A percentile compares a stretch with the other conserved stretches of the same genome.
These are phyloP conservation scores for Hydropotes inermis DNA, from an alignment of 2,113 vertebrate genomes.

Conservation along the genomic window DNA sequence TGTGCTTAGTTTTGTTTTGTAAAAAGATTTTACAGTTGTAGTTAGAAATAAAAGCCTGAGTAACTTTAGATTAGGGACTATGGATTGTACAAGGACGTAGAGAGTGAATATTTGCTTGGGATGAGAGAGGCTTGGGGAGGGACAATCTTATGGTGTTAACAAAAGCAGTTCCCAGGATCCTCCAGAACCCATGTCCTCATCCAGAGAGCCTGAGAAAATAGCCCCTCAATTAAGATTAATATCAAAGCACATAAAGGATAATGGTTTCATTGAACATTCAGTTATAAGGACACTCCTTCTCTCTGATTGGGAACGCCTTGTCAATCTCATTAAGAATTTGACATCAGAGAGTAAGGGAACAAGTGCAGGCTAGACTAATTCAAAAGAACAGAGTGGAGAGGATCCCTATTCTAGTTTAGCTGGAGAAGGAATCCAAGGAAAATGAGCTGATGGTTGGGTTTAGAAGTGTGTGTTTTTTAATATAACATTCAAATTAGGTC, in stretches of 20 bases:
- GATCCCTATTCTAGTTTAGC: neutral
- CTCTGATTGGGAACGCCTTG: neutral
- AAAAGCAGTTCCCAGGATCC: neutral
- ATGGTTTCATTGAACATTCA: constrained; percentile 45
- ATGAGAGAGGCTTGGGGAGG: neutral
- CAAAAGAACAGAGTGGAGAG: neutral
- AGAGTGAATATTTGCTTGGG: neutral
- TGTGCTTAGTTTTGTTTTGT: neutral
- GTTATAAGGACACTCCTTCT: constrained; percentile 26
- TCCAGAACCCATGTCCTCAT: constrained; percentile 2
- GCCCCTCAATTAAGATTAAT: constrained; percentile 49
- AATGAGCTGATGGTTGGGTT: neutral
- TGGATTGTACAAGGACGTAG: neutral
- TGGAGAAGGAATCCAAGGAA: neutral
- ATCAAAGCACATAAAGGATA: constrained; percentile 20
- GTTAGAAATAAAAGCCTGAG: neutral
- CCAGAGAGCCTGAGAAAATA: constrained; percentile 33
- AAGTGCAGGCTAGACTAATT: neutral
- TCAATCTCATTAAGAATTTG: constrained; percentile 28
- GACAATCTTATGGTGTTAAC: neutral
- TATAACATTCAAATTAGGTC: neutral
- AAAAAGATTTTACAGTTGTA: neutral
- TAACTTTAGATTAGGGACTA: neutral
- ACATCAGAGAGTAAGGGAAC: neutral
- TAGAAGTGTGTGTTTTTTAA: neutral